Percentiles rank a stretch among this genome's conserved stretches.
Conservation (phyloP, 2,888 invertebrate species). For the Leucophenga montana region DNA sequence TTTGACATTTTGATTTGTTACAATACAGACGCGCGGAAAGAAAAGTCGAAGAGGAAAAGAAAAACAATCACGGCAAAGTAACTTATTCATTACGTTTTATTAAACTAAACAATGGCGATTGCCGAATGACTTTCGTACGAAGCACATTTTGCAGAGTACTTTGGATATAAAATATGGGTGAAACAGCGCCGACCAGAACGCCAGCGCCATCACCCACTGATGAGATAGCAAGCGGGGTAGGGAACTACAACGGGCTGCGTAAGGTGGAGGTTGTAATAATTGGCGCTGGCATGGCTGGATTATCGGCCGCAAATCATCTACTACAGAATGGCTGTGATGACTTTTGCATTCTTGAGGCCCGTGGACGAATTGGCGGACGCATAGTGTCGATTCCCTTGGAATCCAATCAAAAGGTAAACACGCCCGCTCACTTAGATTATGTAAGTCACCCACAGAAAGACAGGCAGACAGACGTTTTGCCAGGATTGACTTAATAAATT, state of each 20-base stretch:
- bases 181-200: slow-evolving; percentile 54
- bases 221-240: slow-evolving; percentile 45
- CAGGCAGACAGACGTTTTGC: too few species aligned
- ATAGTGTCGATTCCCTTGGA: slow-evolving; percentile 83
- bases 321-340: slow-evolving; percentile 85
- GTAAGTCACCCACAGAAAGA: slow-evolving; percentile 40
- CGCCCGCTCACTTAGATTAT: slow-evolving; percentile 38
- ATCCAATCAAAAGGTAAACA: slow-evolving; percentile 73
- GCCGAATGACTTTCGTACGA: too few species aligned
- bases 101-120: too few species aligned
- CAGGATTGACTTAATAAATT: too few species aligned
- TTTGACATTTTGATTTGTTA: neutral
- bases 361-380: slow-evolving; percentile 86
- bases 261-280: slow-evolving; percentile 85
- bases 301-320: slow-evolving; percentile 88
- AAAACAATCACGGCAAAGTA: neutral
- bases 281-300: slow-evolving; percentile 86
- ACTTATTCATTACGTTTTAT: too few species aligned
- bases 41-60: neutral
- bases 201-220: slow-evolving; percentile 66
- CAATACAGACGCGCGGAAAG: too few species aligned
- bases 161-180: slow-evolving; percentile 50
- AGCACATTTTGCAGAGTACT: neutral
- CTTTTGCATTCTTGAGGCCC: slow-evolving; percentile 86
- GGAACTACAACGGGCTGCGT: slow-evolving; percentile 36